Percentiles rank a stretch among this genome's conserved stretches.
These are phyloP conservation scores for Distichodus sexfasciatus DNA, from an alignment of 2,797 vertebrate genomes.

Conservation along the genomic window DNA sequence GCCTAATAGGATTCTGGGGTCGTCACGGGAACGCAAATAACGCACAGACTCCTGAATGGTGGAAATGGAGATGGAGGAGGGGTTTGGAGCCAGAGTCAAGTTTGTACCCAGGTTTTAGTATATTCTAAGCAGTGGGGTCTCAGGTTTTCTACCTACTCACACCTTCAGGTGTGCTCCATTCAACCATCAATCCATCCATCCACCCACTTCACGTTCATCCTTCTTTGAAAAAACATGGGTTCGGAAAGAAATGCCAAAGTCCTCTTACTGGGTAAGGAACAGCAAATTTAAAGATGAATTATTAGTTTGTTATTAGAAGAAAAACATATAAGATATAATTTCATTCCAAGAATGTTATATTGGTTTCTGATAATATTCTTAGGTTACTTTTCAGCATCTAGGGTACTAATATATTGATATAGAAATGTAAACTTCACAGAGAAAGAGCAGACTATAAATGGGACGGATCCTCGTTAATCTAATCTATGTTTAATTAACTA, in stretches of 20 bases:
- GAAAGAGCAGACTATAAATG: too few species aligned
- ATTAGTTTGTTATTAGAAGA: neutral
- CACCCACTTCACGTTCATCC: neutral
- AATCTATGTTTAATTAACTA: too few species aligned
- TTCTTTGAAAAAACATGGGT: slow-evolving; percentile 1
- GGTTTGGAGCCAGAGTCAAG: neutral
- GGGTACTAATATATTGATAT: too few species aligned
- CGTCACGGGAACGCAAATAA: neutral
- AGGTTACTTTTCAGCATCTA: too few species aligned
- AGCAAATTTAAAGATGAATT: neutral
- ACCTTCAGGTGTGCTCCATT: neutral
- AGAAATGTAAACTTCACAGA: too few species aligned
- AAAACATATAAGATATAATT: neutral
- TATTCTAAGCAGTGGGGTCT: neutral
- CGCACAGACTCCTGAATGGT: neutral
- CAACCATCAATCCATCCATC: neutral
- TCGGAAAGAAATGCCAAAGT: slow-evolving; percentile 84
- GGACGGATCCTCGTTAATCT: too few species aligned
- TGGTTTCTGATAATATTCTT: too few species aligned
- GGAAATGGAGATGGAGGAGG: neutral
- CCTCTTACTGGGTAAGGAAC: slow-evolving; percentile 86
- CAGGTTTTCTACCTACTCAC: neutral
- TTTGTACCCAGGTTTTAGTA: neutral
- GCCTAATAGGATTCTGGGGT: neutral
- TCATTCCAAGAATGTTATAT: neutral